Evolutionary conservation across 1,140 invertebrate species (phyloP), one percentile per base, ranked within the genome.

Genomic region (Protaetia brevitarsis): DNA sequence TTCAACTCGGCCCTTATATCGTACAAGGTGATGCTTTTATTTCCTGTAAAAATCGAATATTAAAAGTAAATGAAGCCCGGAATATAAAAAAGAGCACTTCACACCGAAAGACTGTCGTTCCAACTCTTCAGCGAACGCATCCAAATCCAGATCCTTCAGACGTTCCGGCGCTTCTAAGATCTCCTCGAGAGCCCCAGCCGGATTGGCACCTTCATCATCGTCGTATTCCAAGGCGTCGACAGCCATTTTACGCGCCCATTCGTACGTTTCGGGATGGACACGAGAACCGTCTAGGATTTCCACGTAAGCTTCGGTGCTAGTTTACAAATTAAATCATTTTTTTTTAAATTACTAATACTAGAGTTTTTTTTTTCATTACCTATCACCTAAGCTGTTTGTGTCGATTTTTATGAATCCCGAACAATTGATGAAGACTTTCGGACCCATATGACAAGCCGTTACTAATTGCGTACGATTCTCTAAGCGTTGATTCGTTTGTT

Each of bases 191-290:
- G 97, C 97, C 2, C 93, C 93, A 0, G 96, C 95, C 0, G 97
- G 96, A 83, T 99, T 98, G 0, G 91, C 89, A 68, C 95, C 94
- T 74, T 96, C 94, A 72, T 97, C 95, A 72, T 98, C 95, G 72
- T 99, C 97, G 71, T 98, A 98, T 71, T 99, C 98, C 8, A 99
- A 81, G 5, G 98, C 98, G 83, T 99, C 98, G 0, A 99, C 95
- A 2, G 97, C 98, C 97, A 99, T 99, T 83, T 99, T 99, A 19
- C 96, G 82, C 0, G 98, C 98, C 97, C 97, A 99, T 78, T 99
- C 97, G 73, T 99, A 99, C 0, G 95, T 96, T 81, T 99, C 98
- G 0, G 97, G 97, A 82, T 99, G 98, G 0, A 99, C 96, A 68
- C 98, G 84, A 0, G 98, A 98, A 0, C 96, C 96, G 77, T 99